phyloP scores from a whole-genome alignment of 2,113 vertebrate genomes.

The Tetrax tetrax region DNA sequence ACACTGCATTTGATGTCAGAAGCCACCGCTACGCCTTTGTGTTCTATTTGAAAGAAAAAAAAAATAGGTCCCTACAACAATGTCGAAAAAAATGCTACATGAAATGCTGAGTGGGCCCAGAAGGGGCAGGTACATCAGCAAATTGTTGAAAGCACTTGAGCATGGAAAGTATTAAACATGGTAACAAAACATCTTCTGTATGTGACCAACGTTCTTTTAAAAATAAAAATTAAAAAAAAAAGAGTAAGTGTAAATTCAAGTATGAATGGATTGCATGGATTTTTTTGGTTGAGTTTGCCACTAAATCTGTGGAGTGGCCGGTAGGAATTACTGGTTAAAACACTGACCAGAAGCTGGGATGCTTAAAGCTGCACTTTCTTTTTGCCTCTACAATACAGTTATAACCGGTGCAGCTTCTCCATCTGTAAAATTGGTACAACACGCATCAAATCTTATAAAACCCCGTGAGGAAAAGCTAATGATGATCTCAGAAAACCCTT shows the following conservation, averaged over 20 bases:
- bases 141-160: not conserved
- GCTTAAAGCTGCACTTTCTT: not conserved
- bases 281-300: not conserved
- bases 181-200: not conserved
- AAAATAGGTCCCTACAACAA: not conserved
- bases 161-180: not conserved
- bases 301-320: not conserved
- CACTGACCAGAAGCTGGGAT: not conserved
- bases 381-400: not conserved
- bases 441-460: slow-evolving; percentile 7
- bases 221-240: not conserved
- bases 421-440: not conserved
- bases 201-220: not conserved
- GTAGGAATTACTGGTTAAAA: not conserved
- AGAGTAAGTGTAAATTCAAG: not conserved
- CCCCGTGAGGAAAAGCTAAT: not conserved
- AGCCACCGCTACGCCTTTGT: not conserved
- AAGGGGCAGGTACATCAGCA: not conserved
- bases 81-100: not conserved
- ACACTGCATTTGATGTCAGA: not conserved
- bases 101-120: not conserved
- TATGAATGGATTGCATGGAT: not conserved
- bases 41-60: not conserved
- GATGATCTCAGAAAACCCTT: slow-evolving; percentile 40
- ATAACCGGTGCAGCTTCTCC: not conserved